Conservation (phyloP, 2,888 invertebrate genomes). For the Mimumesa dahlbomi region DNA sequence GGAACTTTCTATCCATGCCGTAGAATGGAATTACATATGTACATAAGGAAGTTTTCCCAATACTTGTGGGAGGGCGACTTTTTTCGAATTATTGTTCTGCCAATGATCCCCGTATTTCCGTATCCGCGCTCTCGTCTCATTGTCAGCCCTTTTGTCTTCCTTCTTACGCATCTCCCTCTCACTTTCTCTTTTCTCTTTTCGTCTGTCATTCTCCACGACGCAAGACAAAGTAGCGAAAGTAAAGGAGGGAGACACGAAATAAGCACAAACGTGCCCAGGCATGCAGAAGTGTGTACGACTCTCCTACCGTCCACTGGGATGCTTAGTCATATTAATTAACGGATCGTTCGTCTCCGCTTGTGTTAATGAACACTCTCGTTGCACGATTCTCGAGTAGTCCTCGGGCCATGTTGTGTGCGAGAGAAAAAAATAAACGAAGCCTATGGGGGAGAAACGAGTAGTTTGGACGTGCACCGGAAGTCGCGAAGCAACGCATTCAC, state of each 20-base stretch:
- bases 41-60: too few species aligned
- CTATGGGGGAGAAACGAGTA: conserved; percentile 27
- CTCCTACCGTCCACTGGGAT: conserved; percentile 60
- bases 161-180: too few species aligned
- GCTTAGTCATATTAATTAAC: conserved; percentile 69
- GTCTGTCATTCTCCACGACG: conserved; percentile 5
- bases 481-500: neutral
- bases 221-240: conserved; percentile 27
- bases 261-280: conserved; percentile 31
- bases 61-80: too few species aligned
- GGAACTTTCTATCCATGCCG: too few species aligned
- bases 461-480: conserved; percentile 27
- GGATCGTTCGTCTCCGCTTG: conserved; percentile 57
- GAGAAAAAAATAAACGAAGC: conserved; percentile 52
- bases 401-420: conserved; percentile 44
- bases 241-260: conserved; percentile 25
- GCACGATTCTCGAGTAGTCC: conserved; percentile 41
- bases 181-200: neutral
- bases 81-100: too few species aligned
- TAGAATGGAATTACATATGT: too few species aligned
- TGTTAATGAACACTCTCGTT: conserved; percentile 64
- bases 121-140: neutral
- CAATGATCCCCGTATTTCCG: too few species aligned
- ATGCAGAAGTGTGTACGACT: conserved; percentile 36
- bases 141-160: too few species aligned